Base-by-base conservation (phyloP, 2,888 invertebrate genomes). In the Diarsia dahlii region DNA sequence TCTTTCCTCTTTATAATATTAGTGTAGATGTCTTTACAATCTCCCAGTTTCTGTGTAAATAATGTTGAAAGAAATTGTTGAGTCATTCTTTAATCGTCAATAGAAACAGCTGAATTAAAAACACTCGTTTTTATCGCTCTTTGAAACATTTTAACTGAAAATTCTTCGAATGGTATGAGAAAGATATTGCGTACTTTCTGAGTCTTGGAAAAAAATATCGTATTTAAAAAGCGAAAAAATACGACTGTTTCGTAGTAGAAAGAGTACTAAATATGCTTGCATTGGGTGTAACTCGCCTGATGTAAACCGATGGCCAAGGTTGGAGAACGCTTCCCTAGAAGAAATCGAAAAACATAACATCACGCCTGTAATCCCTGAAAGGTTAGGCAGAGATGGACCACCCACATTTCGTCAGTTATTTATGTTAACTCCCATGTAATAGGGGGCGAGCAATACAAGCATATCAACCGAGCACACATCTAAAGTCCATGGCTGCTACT, bases 21-120 rank as follows among this genome's bases (percentile, higher is more conserved):
- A n/a, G n/a, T n/a, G n/a, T n/a, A n/a, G n/a, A n/a, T 80, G 50
- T 85, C 56, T 74, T 84, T 76, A 78, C 56, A 76, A 63, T 71
- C 63, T 54, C 23, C 6, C 56, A 45, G 50, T 69, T 69, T 65
- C 60, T 73, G 46, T 71, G 50, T 71, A 20, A 65, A 84, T 71
- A 56, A 28, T 23, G 10, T 34, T 66, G 34, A 68, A 75, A 50
- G 28, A 72, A 75, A 71, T 70, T 60, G 66, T 67, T 63, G 52
- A 80, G 52, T 58, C 62, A 75, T 84, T 84, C 81, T 71, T 28
- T 58, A 68, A 71, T 72, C 54, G 56, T 56, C 39, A 28, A 71
- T 62, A 52, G 58, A 67, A 71, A 70, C 73, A 83, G 50, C 75
- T 70, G 74, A 80, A 84, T 67, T 45, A 50, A 84, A 67, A 72